These are phyloP conservation scores for Drosophila nr. perissopoda DNA, from an alignment of 2,888 invertebrate species.

Conservation along the genomic window DNA sequence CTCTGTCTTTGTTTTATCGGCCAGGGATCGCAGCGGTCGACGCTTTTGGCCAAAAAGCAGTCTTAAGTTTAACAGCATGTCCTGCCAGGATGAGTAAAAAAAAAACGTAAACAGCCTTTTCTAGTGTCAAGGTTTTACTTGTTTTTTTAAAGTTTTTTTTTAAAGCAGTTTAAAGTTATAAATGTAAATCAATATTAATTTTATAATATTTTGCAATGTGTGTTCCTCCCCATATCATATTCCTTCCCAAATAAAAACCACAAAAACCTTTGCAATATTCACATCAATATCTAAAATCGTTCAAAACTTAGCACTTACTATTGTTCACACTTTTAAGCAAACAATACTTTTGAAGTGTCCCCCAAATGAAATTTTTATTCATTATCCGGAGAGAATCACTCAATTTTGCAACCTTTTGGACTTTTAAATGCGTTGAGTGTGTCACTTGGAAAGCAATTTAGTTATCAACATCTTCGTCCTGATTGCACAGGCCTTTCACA, in stretches of 20 bases:
- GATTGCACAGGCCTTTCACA: conserved; percentile 42
- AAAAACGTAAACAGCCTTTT: conserved; percentile 5
- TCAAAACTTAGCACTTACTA: not conserved
- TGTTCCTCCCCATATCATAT: not conserved
- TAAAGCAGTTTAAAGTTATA: not conserved
- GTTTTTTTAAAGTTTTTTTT: not conserved
- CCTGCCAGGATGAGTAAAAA: conserved; percentile 5
- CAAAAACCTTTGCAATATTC: too few relatives aligned
- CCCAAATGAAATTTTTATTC: conserved; percentile 19
- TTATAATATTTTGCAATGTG: not conserved
- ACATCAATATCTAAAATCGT: not conserved
- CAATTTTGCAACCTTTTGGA: conserved; percentile 48
- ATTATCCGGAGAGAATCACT: conserved; percentile 49
- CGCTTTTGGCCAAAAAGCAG: conserved; percentile 30
- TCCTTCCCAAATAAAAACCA: not conserved
- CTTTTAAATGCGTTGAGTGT: conserved; percentile 48
- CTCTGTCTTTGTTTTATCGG: conserved; percentile 47
- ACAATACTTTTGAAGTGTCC: not conserved
- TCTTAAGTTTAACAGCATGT: conserved; percentile 24
- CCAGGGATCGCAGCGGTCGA: conserved; percentile 37
- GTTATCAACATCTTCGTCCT: conserved; percentile 58
- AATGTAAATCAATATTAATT: not conserved
- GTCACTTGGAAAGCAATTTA: conserved; percentile 58
- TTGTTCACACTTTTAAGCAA: conserved; percentile 6
- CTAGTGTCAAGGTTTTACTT: not conserved